Base-by-base conservation (phyloP, 1,140 invertebrate species). In the Streblospio benedicti region DNA sequence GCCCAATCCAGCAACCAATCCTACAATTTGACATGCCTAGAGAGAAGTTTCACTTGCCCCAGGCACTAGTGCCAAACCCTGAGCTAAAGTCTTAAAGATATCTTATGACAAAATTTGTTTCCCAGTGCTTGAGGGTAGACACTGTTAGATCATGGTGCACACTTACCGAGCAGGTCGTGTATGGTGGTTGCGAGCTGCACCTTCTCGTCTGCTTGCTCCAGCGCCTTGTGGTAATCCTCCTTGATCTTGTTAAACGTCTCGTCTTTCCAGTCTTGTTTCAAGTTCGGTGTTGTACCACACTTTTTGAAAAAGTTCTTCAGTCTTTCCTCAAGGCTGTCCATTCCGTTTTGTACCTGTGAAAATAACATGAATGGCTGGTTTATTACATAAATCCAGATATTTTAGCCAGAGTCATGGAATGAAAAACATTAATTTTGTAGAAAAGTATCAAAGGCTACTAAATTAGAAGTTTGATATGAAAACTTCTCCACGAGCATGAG, bases 201-300 rank as follows among this genome's bases (percentile, higher is more conserved):
- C 74, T 86, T 86, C 72, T 86, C 85, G 87, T 91, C 92, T 6
- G 92, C 90, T 80, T 96, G 91, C 75, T 96, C 92, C 47, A 97
- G 73, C 4, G 89, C 88, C 77, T 93, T 95, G 53, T 89, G 87
- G 79, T 96, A 97, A 61, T 94, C 91, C 77, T 86, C 85, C 67
- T 87, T 82, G 63, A 97, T 90, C 61, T 85, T 84, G 65, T 89
- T 82, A 77, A 89, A 94, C 69, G 96, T 90, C 18, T 81, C 81
- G 65, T 95, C 89, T 57, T 89, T 85, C 69, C 90, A 87, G 23
- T 85, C 84, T 30, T 84, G 82, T 68, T 88, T 88, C 73, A 92
- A 79, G 65, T 88, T 87, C 62, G 89, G 91, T 45, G 69, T 73
- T 88, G 90, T 66, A 81, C 82, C 65, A 69, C 76, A 78, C 59